Conservation (phyloP, 2,888 invertebrate species). For the Glaucopsyche alexis region DNA sequence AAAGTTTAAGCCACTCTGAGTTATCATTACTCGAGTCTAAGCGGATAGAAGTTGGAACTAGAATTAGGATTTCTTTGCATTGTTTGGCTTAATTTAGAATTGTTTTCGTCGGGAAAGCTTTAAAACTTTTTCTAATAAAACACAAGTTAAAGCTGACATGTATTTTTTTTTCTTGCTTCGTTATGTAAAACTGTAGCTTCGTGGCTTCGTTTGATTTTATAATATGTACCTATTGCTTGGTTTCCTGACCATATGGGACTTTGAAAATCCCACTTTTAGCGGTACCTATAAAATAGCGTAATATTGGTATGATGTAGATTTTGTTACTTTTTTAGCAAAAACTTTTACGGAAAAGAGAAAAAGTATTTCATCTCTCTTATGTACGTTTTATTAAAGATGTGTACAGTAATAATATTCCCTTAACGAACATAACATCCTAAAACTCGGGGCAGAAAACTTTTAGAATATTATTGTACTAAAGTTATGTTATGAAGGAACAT, state of each 20-base stretch:
- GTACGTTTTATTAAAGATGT: background rate
- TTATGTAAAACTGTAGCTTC: too few relatives aligned
- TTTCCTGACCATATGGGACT: too few relatives aligned
- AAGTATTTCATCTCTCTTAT: background rate
- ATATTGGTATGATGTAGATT: too few relatives aligned
- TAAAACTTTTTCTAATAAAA: background rate
- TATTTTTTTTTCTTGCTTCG: background rate
- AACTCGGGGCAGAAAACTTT: constrained; percentile 3
- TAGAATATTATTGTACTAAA: constrained; percentile 9
- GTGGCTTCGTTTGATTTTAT: too few relatives aligned
- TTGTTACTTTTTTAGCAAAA: background rate
- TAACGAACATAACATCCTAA: background rate
- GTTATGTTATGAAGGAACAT: background rate
- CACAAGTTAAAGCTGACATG: background rate
- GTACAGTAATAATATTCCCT: background rate
- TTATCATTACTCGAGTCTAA: constrained; percentile 18
- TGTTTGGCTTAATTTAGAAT: constrained; percentile 8
- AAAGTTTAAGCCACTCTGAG: constrained; percentile 48
- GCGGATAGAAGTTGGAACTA: constrained; percentile 13
- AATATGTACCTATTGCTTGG: too few relatives aligned
- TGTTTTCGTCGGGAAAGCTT: background rate
- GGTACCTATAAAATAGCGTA: too few relatives aligned
- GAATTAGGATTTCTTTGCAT: constrained; percentile 6
- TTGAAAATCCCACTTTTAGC: too few relatives aligned
- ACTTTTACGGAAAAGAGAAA: background rate